These are phyloP conservation scores for Procambarus virginalis DNA, from an alignment of 1,140 invertebrate species.

Conservation along the genomic window DNA sequence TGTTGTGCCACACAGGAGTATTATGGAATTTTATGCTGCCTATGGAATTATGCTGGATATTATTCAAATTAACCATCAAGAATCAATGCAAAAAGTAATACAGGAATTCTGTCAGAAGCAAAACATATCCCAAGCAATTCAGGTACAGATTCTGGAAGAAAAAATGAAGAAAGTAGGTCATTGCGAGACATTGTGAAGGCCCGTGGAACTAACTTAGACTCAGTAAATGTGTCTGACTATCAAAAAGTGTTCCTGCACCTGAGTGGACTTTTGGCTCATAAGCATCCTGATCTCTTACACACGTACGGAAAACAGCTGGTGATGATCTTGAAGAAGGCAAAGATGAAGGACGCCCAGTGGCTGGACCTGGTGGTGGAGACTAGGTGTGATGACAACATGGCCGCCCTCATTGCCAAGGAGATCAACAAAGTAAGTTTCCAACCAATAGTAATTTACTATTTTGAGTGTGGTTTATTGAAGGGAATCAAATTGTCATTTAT, in stretches of 20 bases:
- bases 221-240: conserved; percentile 15
- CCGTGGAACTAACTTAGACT: not conserved
- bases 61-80: not conserved
- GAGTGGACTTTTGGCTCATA: conserved; percentile 32
- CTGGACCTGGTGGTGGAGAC: conserved; percentile 46
- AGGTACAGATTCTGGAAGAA: not conserved
- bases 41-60: not conserved
- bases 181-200: not conserved
- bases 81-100: not conserved
- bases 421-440: conserved; percentile 4
- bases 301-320: conserved; percentile 28
- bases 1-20: conserved; percentile 40
- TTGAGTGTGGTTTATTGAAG: no score
- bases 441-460: not conserved
- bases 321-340: not conserved
- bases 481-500: no score
- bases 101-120: not conserved
- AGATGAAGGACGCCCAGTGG: conserved; percentile 28
- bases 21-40: conserved; percentile 56
- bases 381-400: not conserved
- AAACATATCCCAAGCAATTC: not conserved
- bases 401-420: not conserved
- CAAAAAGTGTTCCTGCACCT: conserved; percentile 45
- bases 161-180: not conserved
- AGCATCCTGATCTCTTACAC: not conserved